Conservation (phyloP, 2,888 invertebrate species). For the Lissocephala sabroskyi region DNA sequence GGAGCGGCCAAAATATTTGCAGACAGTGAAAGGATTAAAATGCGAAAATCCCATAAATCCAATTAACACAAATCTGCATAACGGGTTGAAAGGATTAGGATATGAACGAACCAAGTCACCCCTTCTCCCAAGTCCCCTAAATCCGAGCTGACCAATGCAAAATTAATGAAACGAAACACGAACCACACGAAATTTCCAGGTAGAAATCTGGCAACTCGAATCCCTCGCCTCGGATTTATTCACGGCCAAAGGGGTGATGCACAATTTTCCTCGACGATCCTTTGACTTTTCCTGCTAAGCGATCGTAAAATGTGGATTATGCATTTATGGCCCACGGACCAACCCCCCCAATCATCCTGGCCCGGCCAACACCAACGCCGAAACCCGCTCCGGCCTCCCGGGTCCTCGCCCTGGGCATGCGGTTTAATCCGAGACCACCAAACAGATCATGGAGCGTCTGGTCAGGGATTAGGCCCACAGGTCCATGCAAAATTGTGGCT, state of each 20-base stretch:
- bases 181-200: too few species aligned
- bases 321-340: conserved; percentile 45
- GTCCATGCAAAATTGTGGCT: conserved; percentile 26
- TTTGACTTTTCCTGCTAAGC: conserved; percentile 70
- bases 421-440: conserved; percentile 64
- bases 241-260: conserved; percentile 10
- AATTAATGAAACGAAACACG: conserved; percentile 28
- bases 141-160: conserved; percentile 20
- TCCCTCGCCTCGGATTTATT: neutral
- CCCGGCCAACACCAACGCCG: neutral
- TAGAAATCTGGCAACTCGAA: too few species aligned
- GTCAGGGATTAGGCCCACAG: neutral
- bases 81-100: conserved; percentile 13
- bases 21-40: conserved; percentile 63
- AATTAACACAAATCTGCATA: conserved; percentile 66
- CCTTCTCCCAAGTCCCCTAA: neutral
- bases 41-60: conserved; percentile 64
- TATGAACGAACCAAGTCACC: neutral
- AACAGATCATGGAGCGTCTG: conserved; percentile 2
- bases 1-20: conserved; percentile 65
- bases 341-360: conserved; percentile 18
- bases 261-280: conserved; percentile 44
- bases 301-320: conserved; percentile 61
- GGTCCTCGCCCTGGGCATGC: too few species aligned
- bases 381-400: too few species aligned